Evolutionary conservation across 2,797 vertebrate genomes (phyloP).

Genomic region (Anguilla pacifica): DNA sequence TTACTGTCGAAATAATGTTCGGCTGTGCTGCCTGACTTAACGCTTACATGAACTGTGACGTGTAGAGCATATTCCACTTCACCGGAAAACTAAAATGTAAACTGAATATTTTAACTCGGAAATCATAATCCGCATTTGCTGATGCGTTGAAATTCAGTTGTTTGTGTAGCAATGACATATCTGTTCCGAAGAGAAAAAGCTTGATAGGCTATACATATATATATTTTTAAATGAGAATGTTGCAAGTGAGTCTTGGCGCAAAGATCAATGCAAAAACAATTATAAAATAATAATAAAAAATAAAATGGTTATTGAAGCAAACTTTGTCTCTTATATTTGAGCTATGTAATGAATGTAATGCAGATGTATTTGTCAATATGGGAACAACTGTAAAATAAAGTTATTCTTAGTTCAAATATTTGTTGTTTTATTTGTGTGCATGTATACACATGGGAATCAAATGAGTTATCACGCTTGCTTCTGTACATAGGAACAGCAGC

Average conservation of each 20-base stretch:
- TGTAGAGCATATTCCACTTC: neutral
- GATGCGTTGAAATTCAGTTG: neutral
- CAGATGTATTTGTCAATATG: constrained; percentile 35
- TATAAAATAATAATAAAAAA: neutral
- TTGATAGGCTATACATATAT: constrained; percentile 4
- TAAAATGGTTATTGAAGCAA: constrained; percentile 16
- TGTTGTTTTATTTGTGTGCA: neutral
- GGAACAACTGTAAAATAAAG: constrained; percentile 37
- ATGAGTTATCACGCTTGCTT: too few species aligned
- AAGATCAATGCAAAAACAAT: constrained; percentile 25
- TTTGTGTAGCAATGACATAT: constrained; percentile 19
- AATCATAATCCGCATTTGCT: neutral
- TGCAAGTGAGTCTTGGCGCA: constrained; percentile 18
- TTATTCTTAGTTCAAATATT: constrained; percentile 21
- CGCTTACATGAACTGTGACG: neutral
- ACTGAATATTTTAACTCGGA: neutral
- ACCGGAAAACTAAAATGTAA: neutral
- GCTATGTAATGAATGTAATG: constrained; percentile 25
- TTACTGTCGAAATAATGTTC: neutral
- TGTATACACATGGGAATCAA: neutral
- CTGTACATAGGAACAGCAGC: too few species aligned
- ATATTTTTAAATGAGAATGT: constrained; percentile 24
- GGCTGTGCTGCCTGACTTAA: neutral
- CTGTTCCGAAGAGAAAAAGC: constrained; percentile 11
- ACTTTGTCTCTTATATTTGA: constrained; percentile 12